Evolutionary conservation across 2,888 invertebrate genomes (phyloP).

Genomic region (Phorcus lineatus): DNA sequence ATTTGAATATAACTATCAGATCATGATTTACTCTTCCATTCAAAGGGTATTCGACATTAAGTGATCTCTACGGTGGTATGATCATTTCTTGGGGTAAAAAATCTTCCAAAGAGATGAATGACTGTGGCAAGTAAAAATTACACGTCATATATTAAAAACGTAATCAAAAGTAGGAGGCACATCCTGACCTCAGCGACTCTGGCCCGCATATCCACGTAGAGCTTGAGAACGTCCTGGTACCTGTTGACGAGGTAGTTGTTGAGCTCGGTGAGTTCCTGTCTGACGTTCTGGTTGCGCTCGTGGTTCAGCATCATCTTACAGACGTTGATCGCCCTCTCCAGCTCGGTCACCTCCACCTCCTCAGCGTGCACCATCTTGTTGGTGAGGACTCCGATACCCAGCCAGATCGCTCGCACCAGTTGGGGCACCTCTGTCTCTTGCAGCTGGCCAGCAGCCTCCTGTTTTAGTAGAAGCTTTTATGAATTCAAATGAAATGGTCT

Average conservation of each 20-base stretch:
- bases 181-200: constrained; percentile 45
- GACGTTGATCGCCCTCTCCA: constrained; percentile 53
- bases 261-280: constrained; percentile 39
- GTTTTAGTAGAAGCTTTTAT: not conserved
- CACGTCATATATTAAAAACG: not conserved
- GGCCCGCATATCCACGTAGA: constrained; percentile 41
- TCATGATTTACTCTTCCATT: too few species aligned
- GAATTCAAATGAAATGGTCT: too few species aligned
- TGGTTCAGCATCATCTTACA: constrained; percentile 26
- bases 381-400: constrained; percentile 49
- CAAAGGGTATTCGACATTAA: too few species aligned
- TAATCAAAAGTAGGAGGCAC: not conserved
- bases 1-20: too few species aligned
- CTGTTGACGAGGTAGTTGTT: constrained; percentile 34
- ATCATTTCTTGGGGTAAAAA: too few species aligned
- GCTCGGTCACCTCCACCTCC: not conserved
- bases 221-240: constrained; percentile 27
- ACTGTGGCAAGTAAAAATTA: too few species aligned
- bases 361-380: constrained; percentile 38
- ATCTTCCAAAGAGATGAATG: too few species aligned
- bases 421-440: not conserved
- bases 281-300: constrained; percentile 22
- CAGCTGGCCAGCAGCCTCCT: not conserved
- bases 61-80: too few species aligned
- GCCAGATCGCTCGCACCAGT: constrained; percentile 41